Evolutionary conservation across 2,797 vertebrate species (phyloP).

Genomic region (Melanotaenia nigrans): DNA sequence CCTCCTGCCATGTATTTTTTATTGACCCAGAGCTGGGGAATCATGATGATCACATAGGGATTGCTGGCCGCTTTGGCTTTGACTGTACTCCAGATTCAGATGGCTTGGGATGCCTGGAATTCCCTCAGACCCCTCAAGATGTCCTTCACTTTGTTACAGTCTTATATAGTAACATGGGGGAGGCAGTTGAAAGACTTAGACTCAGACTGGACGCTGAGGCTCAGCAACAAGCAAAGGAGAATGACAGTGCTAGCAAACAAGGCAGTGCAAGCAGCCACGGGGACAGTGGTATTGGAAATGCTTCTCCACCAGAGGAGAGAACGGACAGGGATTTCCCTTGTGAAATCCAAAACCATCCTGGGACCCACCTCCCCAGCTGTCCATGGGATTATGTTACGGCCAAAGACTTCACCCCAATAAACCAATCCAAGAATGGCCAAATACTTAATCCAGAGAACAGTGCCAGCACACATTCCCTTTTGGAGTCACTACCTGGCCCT

Average conservation of each 20-base stretch:
- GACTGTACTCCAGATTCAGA: conserved; percentile 93
- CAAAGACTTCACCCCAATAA: conserved; percentile 66
- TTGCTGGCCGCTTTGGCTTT: conserved; percentile 91
- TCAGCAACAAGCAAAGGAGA: conserved; percentile 85
- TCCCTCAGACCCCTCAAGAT: conserved; percentile 90
- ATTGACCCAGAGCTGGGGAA: conserved; percentile 93
- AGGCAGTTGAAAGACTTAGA: conserved; percentile 90
- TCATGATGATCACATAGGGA: conserved; percentile 90
- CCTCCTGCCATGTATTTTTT: conserved; percentile 96
- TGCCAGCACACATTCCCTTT: conserved; percentile 70
- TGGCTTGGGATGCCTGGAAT: conserved; percentile 91
- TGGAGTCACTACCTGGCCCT: conserved; percentile 83
- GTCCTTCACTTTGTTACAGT: conserved; percentile 95
- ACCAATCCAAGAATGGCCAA: conserved; percentile 79
- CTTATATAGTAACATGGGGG: conserved; percentile 93
- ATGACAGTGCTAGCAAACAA: conserved; percentile 84
- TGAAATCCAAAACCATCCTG: conserved; percentile 81
- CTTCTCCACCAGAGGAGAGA: conserved; percentile 89
- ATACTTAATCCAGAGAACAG: conserved; percentile 61
- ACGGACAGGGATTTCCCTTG: conserved; percentile 88
- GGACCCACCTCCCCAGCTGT: conserved; percentile 83
- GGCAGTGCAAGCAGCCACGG: conserved; percentile 92
- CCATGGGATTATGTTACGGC: conserved; percentile 83
- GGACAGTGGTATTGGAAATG: conserved; percentile 94
- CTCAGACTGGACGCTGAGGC: conserved; percentile 88